Base-by-base conservation (phyloP, 2,888 invertebrate genomes). In the Tipula helvola region DNA sequence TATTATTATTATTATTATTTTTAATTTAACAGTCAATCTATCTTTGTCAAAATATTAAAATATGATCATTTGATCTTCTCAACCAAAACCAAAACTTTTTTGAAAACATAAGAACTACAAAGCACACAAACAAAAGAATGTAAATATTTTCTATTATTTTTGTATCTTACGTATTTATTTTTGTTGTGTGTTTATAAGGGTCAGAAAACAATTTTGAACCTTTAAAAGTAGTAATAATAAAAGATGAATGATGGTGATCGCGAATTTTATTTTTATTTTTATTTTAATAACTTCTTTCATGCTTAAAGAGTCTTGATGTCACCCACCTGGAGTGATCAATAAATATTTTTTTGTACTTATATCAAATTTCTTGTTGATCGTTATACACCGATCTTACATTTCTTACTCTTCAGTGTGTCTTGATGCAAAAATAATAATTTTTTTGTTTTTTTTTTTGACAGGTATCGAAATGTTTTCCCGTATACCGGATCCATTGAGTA, bases 391-490 rank as follows among this genome's bases (percentile, higher is more conserved):
- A 44, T 44, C 12, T 10, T 44, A 44, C 12, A 44, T 44, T 10
- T 44, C 10, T 84, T 39, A 39, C n/a, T 41, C 83, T 36, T 5
- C 36, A 39, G 39, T 39, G 39, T 39, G 39, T 3, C 39, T 3
- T 39, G 5, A 5, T 39, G 7, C 39, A 7, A 7, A 39, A 39
- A 7, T 39, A 39, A 39, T 39, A 10, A n/a, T 42, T 44, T 47
- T 44, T 41, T 47, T 18, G 10, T 86, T 86, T 44, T 36, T 36
- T 86, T n/a, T 86, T n/a, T 57, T 52, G 44, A 39, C 86, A 52
- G 57, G 44, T 42, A 86, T 86, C 36, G 52, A 36, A 36, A 86
- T 86, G 86, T 86, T 57, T 57, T 57, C 86, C 36, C 41, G 86
- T 36, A 86, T 86, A 57, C 52, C 86, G 57, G 42, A 86, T 57